phyloP scores from a whole-genome alignment of 2,797 vertebrate genomes.

The Taeniopygia guttata region DNA sequence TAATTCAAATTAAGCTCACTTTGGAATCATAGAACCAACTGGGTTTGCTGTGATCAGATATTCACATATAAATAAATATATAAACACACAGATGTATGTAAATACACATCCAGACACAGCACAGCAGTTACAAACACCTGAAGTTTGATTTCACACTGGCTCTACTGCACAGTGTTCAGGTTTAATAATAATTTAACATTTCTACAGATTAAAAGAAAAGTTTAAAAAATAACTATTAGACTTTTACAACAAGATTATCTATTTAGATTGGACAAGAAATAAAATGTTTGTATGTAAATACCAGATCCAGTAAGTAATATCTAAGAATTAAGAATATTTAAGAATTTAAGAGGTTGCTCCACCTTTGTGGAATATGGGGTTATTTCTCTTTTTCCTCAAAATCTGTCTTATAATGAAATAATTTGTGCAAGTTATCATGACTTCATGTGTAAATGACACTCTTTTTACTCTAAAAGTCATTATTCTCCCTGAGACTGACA shows the following conservation, averaged over 20 bases:
- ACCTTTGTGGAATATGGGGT: background rate
- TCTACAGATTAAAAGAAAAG: background rate
- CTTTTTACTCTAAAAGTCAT: background rate
- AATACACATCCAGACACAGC: too few species aligned
- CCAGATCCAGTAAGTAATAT: background rate
- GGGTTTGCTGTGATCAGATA: background rate
- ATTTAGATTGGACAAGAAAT: background rate
- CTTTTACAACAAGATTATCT: background rate
- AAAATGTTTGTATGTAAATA: background rate
- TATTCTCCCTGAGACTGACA: background rate
- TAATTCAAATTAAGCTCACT: background rate
- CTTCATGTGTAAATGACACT: background rate
- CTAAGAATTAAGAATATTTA: background rate
- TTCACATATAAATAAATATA: rapidly evolving
- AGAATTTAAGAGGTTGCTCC: background rate
- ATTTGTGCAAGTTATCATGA: background rate
- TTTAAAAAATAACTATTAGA: background rate
- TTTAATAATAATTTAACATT: background rate
- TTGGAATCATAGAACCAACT: background rate
- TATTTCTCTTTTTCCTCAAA: background rate
- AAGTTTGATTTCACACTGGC: background rate
- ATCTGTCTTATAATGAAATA: background rate
- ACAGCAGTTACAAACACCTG: background rate
- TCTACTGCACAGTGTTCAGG: background rate
- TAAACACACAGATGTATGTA: rapidly evolving